Base-by-base conservation (phyloP, 2,797 vertebrate genomes). In the Typhlichthys subterraneus region DNA sequence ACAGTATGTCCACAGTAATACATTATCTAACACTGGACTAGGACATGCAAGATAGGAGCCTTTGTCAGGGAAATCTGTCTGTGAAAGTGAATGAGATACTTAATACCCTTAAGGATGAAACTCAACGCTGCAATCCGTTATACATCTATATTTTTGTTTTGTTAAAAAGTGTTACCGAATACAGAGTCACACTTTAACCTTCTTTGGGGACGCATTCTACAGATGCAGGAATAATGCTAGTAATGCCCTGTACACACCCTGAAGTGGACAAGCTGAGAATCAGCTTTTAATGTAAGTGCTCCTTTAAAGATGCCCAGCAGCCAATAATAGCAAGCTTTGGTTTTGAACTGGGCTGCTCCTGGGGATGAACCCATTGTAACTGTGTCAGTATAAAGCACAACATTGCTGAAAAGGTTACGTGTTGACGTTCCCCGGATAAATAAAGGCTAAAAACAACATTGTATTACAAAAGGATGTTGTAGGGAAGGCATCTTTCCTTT, bases 11-110 rank as follows among this genome's bases (percentile, higher is more conserved):
- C 38, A 55, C 15, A 12, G 9, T 64, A 64, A 73, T 46, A 76
- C 63, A 53, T 75, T 69, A 71, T 57, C 48, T 79, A 48, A 56
- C 45, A 19, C 8, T 31, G 48, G 60, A 45, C 49, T 54, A 9
- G 19, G 55, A 64, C 57, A 60, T 71, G 53, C 55, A 31, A 69
- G 14, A 64, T 42, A 61, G 55, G 72, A 31, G 49, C 29, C 2
- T 55, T 29, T 62, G 29, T 59, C 58, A 63, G 33, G 49, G 8
- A 53, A 53, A 53, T 53, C 17, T 31, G 23, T 4, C 13, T 29
- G 12, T 23, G 23, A 11, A 29, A 29, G 23, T 10, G 17, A 53
- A 12, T 12, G 52, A 12, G 17, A 48, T 12, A 48, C 47, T 12
- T 12, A n/a, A 2, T 48, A 48, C 47, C n/a, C 47, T 48, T 7